Percentiles rank a stretch among this genome's conserved stretches.
These are phyloP conservation scores for Scaeva pyrastri DNA, from an alignment of 2,888 invertebrate species.

Conservation along the genomic window DNA sequence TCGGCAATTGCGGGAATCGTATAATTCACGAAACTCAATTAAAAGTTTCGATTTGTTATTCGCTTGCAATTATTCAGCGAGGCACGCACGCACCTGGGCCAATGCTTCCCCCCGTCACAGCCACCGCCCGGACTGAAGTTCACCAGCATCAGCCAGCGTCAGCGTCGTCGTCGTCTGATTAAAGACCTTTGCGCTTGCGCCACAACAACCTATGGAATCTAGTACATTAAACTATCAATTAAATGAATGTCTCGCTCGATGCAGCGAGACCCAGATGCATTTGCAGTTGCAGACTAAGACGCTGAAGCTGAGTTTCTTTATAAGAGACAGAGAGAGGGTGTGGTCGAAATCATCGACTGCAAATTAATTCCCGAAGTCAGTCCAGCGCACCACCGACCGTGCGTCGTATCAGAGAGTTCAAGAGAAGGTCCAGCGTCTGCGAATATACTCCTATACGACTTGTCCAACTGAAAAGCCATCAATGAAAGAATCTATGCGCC, in stretches of 20 bases:
- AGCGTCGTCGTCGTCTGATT: neutral
- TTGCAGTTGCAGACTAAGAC: neutral
- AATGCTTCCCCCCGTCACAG: neutral
- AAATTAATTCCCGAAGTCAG: slow-evolving; percentile 71
- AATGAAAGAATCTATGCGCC: slow-evolving; percentile 35
- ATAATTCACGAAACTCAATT: slow-evolving; percentile 76
- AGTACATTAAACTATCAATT: slow-evolving; percentile 75
- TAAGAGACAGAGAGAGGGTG: slow-evolving; percentile 52
- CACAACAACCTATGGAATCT: slow-evolving; percentile 39
- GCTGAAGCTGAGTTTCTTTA: neutral
- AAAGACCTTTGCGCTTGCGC: slow-evolving; percentile 15
- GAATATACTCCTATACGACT: too few relatives aligned
- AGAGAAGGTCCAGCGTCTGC: slow-evolving; percentile 18
- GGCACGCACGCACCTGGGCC: slow-evolving; percentile 72
- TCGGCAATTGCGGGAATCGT: slow-evolving; percentile 73
- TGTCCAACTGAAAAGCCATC: slow-evolving; percentile 12
- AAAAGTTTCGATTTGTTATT: slow-evolving; percentile 76
- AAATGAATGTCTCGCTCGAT: slow-evolving; percentile 64
- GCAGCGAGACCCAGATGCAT: slow-evolving; percentile 42
- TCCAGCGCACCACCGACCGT: too few relatives aligned
- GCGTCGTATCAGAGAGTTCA: too few relatives aligned
- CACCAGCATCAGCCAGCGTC: too few relatives aligned
- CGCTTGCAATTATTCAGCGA: slow-evolving; percentile 70
- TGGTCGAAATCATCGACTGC: slow-evolving; percentile 76
- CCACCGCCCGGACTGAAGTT: neutral